Base-by-base conservation (phyloP, 2,797 vertebrate species). In the Rhynchotus rufescens region DNA sequence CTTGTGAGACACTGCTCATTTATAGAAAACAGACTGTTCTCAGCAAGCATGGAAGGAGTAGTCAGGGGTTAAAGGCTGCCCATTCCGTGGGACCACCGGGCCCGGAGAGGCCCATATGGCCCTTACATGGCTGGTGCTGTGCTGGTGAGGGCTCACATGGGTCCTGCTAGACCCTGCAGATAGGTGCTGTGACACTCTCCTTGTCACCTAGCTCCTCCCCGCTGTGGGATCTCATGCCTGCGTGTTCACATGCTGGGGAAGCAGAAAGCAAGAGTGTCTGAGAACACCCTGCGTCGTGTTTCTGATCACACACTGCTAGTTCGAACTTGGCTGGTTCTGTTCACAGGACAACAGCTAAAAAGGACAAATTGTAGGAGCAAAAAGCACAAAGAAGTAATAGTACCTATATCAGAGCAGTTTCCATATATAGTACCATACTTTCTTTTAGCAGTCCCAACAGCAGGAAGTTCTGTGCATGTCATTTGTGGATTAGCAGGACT, bases 281-380 rank as follows among this genome's bases (percentile, higher is more conserved):
- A 67, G 84, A 91, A 84, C 61, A 36, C 80, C 75, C 23, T 19
- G 59, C 12, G 3, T 9, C 40, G 76, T 92, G 62, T 79, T 88
- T 59, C 77, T 14, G 16, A 75, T 47, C 84, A 65, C 5, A 47
- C 23, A 7, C 4, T 80, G 93, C 72, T 86, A 91, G 78, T 51
- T 86, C 93, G 69, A 80, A 32, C 66, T 45, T n/a, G 28, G 11
- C 28, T n/a, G 30, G 5, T 52, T 17, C 56, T 83, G 83, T 90
- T 94, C 88, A 78, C 45, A 91, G 59, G 3, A 36, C 25, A 36
- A 34, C 62, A 60, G 78, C 66, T 30, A 16, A 47, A 75, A 84
- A 78, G 79, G 66, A 69, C 73, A 66, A 69, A 25, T 80, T 93
- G 81, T 79, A 92, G 68, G 51, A 82, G 54, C 54, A 80, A 61